Evolutionary conservation across 37 sponge, comb jelly and placozoan genomes (phyloP), one percentile per base, ranked within the genome.

Genomic region (Agelas oroides): DNA sequence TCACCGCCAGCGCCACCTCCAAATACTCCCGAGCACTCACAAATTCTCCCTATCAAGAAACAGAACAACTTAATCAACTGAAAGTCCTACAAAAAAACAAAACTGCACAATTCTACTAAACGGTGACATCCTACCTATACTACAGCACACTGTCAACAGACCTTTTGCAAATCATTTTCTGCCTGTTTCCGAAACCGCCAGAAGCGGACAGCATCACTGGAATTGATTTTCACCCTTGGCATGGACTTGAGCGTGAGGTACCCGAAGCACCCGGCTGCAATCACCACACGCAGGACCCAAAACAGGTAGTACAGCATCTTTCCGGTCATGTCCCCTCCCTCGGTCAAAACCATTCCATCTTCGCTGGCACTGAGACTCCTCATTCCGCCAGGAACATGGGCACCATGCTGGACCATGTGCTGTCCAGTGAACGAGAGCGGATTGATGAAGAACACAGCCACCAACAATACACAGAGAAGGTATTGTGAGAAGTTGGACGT

Each of bases 151-250:
- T 41, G 24, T 28, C 34, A 23, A 70, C 79, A 19, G 27, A 87
- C 92, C 64, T 84, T 80, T 12, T 87, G 65, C 23, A 88, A 54
- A 46, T 92, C 88, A 11, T 82, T 46, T 65, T 86, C 77, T 56
- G 88, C 93, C 54, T 92, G 88, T 18, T 84, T 84, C 64, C 69
- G 28, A 32, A 68, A 76, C 35, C 88, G 63, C 93, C 88, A 91
- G 83, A 78, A 91, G 40, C 52, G 64, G 39, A 82, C 55, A 2
- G 71, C 77, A 34, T 76, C 73, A n/a, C 54, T 31, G 25, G 88
- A 81, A 21, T 81, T 68, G 53, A 76, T 35, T 1, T 33, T 57
- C 41, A 61, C 24, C 11, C 31, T 61, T 28, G 84, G 84, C 34
- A 83, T 79, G 5, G 94, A 82, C 37, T 74, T 68, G 17, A 86